These are phyloP conservation scores for Prolemur simus DNA, from an alignment of 2,113 vertebrate genomes.

Conservation along the genomic window DNA sequence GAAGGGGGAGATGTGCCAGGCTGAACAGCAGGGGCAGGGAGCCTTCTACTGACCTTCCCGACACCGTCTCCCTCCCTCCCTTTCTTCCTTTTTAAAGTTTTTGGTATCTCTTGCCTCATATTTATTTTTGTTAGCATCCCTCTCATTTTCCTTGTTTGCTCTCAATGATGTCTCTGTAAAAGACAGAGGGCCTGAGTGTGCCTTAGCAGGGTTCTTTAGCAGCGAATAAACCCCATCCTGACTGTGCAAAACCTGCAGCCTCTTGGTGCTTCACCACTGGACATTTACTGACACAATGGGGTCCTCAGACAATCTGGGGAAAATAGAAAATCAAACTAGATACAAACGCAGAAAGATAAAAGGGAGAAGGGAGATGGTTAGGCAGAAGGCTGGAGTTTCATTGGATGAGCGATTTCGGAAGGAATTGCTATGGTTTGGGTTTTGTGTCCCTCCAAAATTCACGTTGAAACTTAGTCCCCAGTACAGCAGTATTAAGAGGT, in stretches of 20 bases:
- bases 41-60: neutral
- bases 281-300: rapidly evolving
- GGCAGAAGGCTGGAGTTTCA: neutral
- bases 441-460: neutral
- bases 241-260: neutral
- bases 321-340: neutral
- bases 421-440: neutral
- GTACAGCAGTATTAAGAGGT: rapidly evolving
- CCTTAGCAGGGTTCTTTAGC: neutral
- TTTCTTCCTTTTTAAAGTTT: neutral
- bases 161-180: neutral
- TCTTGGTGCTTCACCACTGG: neutral
- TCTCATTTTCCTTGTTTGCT: neutral
- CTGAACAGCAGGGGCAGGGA: neutral
- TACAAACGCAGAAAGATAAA: neutral
- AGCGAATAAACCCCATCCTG: rapidly evolving
- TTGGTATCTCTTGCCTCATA: no score
- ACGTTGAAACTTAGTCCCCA: no score
- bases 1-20: rapidly evolving
- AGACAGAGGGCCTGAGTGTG: neutral
- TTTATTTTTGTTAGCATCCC: neutral
- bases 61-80: no score
- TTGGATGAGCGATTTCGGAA: neutral
- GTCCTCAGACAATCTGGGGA: neutral
- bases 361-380: neutral